Evolutionary conservation across 2,797 vertebrate genomes (phyloP).

Genomic region (Fistularia commersonii): DNA sequence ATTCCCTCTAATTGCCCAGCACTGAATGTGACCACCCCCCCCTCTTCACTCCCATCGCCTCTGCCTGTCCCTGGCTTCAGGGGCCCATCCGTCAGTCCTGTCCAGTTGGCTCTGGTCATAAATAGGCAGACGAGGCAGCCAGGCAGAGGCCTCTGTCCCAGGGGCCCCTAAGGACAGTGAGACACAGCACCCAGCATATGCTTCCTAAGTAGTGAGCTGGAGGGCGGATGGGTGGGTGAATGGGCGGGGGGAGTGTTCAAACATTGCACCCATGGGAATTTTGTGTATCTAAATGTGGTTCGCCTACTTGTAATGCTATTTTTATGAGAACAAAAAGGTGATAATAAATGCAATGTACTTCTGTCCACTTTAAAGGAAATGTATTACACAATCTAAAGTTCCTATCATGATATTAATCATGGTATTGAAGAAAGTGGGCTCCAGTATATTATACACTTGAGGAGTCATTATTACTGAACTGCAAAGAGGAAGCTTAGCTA

Average conservation of each 20-base stretch:
- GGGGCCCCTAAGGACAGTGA: conserved; percentile 46
- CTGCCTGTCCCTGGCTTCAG: conserved; percentile 48
- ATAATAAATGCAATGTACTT: conserved; percentile 7
- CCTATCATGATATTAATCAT: background rate
- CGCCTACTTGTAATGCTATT: conserved; percentile 10
- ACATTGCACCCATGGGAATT: conserved; percentile 41
- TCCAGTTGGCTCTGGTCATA: conserved; percentile 66
- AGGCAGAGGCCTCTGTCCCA: conserved; percentile 42
- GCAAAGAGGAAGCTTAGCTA: background rate
- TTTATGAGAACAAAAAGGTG: conserved; percentile 8
- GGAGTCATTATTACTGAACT: background rate
- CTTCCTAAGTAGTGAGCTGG: conserved; percentile 59
- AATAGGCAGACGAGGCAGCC: conserved; percentile 54
- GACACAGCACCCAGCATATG: conserved; percentile 59
- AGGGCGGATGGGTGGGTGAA: conserved; percentile 26
- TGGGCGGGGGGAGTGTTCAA: conserved; percentile 30
- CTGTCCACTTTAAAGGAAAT: background rate
- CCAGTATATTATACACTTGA: background rate
- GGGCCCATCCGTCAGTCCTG: conserved; percentile 66
- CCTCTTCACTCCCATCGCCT: conserved; percentile 28
- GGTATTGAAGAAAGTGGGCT: background rate
- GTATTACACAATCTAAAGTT: background rate
- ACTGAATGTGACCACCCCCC: conserved; percentile 19
- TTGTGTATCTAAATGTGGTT: conserved; percentile 27
- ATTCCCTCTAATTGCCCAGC: conserved; percentile 51